Conservation (phyloP, 2,797 vertebrate genomes). For the Scleropages formosus region DNA sequence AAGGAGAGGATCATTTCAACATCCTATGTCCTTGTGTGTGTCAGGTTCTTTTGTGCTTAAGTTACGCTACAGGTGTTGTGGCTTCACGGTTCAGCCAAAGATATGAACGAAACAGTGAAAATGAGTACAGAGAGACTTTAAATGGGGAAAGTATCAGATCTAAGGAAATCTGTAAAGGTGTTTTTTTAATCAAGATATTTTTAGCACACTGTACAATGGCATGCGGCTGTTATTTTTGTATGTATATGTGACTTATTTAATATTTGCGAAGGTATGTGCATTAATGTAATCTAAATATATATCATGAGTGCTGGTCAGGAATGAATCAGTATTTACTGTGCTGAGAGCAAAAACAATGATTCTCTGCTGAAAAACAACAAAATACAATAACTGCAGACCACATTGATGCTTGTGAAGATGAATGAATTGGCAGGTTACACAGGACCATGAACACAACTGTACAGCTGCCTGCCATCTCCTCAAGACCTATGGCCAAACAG, state of each 20-base stretch:
- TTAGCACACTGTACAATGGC: constrained; percentile 66
- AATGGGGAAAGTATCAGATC: constrained; percentile 49
- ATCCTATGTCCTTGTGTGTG: constrained; percentile 44
- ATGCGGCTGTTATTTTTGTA: constrained; percentile 69
- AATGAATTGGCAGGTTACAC: no score
- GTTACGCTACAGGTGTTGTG: constrained; percentile 57
- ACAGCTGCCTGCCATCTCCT: no score
- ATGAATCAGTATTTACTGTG: no score
- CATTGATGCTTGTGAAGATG: no score
- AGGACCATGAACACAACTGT: no score
- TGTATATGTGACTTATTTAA: constrained; percentile 57
- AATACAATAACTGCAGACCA: no score
- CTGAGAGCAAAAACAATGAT: no score
- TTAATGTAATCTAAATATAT: constrained; percentile 45
- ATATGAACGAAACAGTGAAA: constrained; percentile 56
- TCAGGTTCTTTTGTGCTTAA: constrained; percentile 43
- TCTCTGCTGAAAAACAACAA: no score
- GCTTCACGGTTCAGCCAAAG: constrained; percentile 87
- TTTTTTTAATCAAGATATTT: constrained; percentile 56
- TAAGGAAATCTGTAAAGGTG: constrained; percentile 54
- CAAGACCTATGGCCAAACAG: no score
- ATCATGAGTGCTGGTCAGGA: no score
- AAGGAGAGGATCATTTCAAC: constrained; percentile 55
- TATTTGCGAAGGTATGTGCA: constrained; percentile 64
- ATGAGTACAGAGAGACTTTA: constrained; percentile 49